A percentile compares a stretch with the other conserved stretches of the same genome.
Conservation (phyloP, 2,113 vertebrate genomes). For the Struthio camelus region DNA sequence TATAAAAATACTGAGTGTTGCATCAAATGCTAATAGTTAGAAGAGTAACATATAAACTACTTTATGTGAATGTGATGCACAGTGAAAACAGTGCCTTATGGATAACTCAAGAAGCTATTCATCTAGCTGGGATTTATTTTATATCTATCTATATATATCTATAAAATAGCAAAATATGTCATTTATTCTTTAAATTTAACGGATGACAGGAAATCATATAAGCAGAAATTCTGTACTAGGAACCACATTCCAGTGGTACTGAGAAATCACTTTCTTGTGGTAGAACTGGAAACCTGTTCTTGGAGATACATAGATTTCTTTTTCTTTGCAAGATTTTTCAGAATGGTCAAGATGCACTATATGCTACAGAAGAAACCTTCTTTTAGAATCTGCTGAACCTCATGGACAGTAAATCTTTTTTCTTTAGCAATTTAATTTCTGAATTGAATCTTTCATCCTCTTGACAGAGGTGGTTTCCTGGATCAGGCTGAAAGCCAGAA, state of each 20-base stretch:
- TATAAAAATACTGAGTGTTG: neutral
- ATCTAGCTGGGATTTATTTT: conserved; percentile 29
- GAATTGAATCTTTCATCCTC: conserved; percentile 56
- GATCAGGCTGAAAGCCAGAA: conserved; percentile 57
- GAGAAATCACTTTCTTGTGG: conserved; percentile 62
- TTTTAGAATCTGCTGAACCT: conserved; percentile 30
- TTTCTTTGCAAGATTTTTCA: neutral
- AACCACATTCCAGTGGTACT: conserved; percentile 46
- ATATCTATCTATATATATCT: no score
- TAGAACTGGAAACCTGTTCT: conserved; percentile 34
- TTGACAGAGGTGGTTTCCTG: conserved; percentile 64
- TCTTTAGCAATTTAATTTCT: conserved; percentile 50
- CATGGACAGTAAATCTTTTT: conserved; percentile 49
- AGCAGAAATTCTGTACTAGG: conserved; percentile 44
- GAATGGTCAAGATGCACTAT: neutral
- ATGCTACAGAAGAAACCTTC: conserved; percentile 1
- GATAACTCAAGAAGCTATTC: conserved; percentile 44
- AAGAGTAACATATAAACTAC: conserved; percentile 30
- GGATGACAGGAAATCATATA: conserved; percentile 46
- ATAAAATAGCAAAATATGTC: conserved; percentile 54
- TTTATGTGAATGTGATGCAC: conserved; percentile 33
- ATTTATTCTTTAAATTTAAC: conserved; percentile 50
- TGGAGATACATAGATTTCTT: conserved; percentile 33
- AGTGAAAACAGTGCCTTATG: conserved; percentile 42
- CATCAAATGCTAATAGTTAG: conserved; percentile 26